These are phyloP conservation scores for Megamerina dolium DNA, from an alignment of 2,888 invertebrate genomes.

Conservation along the genomic window DNA sequence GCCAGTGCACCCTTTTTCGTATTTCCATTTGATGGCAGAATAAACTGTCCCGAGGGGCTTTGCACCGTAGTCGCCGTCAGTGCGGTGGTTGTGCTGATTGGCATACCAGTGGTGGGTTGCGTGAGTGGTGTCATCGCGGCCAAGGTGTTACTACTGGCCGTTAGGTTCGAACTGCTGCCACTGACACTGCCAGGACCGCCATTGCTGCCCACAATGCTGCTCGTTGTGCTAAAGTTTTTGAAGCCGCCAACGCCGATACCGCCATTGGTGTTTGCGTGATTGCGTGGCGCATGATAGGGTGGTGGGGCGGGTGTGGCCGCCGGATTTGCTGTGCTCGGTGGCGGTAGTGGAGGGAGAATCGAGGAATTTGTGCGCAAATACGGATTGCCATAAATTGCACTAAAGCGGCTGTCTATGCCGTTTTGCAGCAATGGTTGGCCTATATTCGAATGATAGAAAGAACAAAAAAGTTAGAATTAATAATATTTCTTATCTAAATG, in stretches of 20 bases:
- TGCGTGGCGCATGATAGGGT: conserved; percentile 57
- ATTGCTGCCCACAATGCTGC: conserved; percentile 44
- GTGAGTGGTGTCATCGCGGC: conserved; percentile 40
- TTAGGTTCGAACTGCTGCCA: conserved; percentile 56
- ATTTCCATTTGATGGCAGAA: conserved; percentile 49
- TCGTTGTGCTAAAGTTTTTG: conserved; percentile 27
- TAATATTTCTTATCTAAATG: too few species aligned
- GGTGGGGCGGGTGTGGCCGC: conserved; percentile 76
- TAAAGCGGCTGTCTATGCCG: conserved; percentile 58
- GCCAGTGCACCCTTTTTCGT: conserved; percentile 53
- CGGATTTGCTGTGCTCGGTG: conserved; percentile 65
- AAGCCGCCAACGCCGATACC: conserved; percentile 26
- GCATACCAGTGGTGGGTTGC: conserved; percentile 51
- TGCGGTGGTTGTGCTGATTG: conserved; percentile 55
- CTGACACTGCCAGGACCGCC: conserved; percentile 50
- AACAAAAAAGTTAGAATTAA: background rate
- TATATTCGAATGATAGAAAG: conserved; percentile 15
- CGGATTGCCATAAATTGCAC: conserved; percentile 85
- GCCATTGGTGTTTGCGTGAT: conserved; percentile 33
- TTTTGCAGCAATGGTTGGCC: conserved; percentile 49
- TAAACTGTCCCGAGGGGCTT: conserved; percentile 50
- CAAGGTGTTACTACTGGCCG: conserved; percentile 44
- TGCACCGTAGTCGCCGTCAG: conserved; percentile 56
- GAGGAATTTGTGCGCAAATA: conserved; percentile 67
- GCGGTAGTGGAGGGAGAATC: conserved; percentile 52